phyloP scores from a whole-genome alignment of 2,113 vertebrate species.

The Casuarius casuarius region DNA sequence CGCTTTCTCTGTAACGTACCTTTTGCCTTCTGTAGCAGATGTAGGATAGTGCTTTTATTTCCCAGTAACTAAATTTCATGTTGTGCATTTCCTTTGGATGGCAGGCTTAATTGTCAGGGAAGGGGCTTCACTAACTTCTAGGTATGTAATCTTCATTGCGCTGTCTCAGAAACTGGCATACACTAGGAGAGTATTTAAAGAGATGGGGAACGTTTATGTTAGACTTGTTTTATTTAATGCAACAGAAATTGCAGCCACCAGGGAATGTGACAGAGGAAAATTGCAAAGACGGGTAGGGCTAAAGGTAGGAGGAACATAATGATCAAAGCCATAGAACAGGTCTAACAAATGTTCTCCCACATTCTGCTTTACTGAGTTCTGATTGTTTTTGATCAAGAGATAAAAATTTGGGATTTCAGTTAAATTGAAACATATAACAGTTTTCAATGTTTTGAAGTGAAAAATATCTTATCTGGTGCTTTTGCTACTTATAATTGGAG shows the following conservation, averaged over 20 bases:
- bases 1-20: neutral
- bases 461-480: neutral
- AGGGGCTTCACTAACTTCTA: neutral
- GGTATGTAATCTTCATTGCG: neutral
- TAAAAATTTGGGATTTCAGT: neutral
- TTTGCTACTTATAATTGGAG: neutral
- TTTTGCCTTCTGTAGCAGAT: neutral
- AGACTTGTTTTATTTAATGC: neutral
- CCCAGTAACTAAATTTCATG: neutral
- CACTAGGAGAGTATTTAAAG: neutral
- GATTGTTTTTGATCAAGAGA: neutral
- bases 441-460: neutral
- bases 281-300: neutral
- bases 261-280: neutral
- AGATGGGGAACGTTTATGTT: neutral
- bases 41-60: neutral
- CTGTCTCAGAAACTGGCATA: neutral
- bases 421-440: neutral
- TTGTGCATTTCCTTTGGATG: rapidly evolving
- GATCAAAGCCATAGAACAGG: neutral
- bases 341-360: neutral
- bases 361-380: neutral
- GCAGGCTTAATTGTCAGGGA: neutral
- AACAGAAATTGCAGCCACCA: neutral
- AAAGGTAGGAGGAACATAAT: neutral